Base-by-base conservation (phyloP, 2,888 invertebrate genomes). In the Cheilosia soror region DNA sequence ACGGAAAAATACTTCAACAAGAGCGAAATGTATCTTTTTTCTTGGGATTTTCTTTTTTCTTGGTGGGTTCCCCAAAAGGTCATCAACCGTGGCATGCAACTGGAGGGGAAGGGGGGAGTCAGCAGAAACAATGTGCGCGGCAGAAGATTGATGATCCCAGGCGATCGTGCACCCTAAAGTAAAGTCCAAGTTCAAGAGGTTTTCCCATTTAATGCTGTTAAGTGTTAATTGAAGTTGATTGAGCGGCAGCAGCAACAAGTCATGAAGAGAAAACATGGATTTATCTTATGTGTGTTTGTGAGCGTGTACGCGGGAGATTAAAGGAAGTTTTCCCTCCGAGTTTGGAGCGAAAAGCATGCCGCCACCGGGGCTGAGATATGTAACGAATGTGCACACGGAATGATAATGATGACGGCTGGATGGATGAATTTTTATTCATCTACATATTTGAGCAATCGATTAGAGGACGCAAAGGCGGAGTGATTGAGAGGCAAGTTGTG, bases 211-310 rank as follows among this genome's bases (percentile, higher is more conserved):
- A 68, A 72, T 81, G 62, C 51, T 85, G 40, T 81, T 81, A 76
- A 81, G 85, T 81, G 85, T 77, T 85, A 85, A 85, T 85, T 85
- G 85, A 72, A 85, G 62, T 62, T 81, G 76, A 85, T 85, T 81
- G 81, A 85, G 72, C 81, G 68, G 81, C 85, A 75, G 60, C 84
- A 31, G 65, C 66, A 83, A 76, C 80, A 66, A 75, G 79, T 75
- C 71, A 76, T 66, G 65, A 76, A 51, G 65, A 37, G 57, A 57
- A 69, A 79, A 58, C 58, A 69, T 53, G 75, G 75, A 51, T 69
- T 40, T 51, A 15, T 40, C 37, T 62, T 47, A 20, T 20, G 20
- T 47, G 44, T 47, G 44, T 47, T 15, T 7, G 6, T 47, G 15
- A 4, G 40, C 15, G 49, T 25, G 6, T 25, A 42, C 20, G 62